These are phyloP conservation scores for Atrichornis clamosus DNA, from an alignment of 2,113 vertebrate genomes.

Conservation along the genomic window DNA sequence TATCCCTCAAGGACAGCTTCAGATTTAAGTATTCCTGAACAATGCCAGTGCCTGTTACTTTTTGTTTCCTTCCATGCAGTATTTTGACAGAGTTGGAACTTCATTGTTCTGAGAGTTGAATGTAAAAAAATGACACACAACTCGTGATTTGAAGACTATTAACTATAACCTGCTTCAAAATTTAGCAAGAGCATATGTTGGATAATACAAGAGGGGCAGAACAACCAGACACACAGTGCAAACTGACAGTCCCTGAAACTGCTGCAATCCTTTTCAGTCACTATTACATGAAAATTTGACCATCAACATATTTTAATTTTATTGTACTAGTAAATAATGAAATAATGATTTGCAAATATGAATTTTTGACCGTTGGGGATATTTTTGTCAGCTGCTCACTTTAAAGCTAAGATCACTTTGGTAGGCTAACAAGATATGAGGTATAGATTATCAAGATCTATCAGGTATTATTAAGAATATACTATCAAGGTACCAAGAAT, in stretches of 20 bases:
- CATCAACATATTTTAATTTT: not conserved
- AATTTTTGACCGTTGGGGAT: not conserved
- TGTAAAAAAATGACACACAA: not conserved
- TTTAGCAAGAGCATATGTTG: rapidly evolving
- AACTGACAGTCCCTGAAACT: not conserved
- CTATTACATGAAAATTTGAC: not conserved
- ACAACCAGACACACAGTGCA: not conserved
- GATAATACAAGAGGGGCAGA: not conserved
- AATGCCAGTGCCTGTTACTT: not conserved
- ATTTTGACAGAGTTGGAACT: not conserved
- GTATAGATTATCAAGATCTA: not conserved
- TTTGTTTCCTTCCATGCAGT: not conserved
- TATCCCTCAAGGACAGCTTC: not conserved
- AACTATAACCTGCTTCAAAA: not conserved
- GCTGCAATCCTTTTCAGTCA: not conserved
- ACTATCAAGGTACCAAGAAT: not conserved
- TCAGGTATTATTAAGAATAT: not conserved
- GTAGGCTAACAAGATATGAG: not conserved
- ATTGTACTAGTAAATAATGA: not conserved
- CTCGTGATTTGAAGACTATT: not conserved
- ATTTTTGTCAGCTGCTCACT: not conserved
- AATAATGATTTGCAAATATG: not conserved
- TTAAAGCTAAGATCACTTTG: not conserved
- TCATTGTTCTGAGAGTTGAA: rapidly evolving
- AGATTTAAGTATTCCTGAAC: not conserved